Evolutionary conservation across 1,140 invertebrate genomes (phyloP).

Genomic region (Caenorhabditis brenneri): DNA sequence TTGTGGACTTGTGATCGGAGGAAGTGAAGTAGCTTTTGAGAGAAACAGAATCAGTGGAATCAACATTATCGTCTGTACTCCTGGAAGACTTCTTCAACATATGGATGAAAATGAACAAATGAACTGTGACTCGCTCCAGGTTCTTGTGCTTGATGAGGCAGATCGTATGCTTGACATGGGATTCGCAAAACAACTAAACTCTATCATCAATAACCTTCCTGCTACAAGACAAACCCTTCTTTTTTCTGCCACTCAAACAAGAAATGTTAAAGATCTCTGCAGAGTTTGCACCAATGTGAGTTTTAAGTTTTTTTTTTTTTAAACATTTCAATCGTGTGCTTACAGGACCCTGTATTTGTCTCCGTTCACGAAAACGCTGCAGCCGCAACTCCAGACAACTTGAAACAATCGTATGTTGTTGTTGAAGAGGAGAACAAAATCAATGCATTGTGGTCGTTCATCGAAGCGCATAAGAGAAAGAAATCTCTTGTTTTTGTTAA

Average conservation of each 20-base stretch:
- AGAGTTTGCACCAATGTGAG: slow-evolving; percentile 58
- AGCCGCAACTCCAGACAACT: slow-evolving; percentile 72
- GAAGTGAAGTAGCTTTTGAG: slow-evolving; percentile 68
- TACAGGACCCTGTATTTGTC: slow-evolving; percentile 88
- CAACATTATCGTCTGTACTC: slow-evolving; percentile 96
- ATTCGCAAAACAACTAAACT: slow-evolving; percentile 84
- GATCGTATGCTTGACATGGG: slow-evolving; percentile 94
- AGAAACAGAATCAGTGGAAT: slow-evolving; percentile 68
- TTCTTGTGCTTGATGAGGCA: slow-evolving; percentile 90
- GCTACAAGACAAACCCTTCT: slow-evolving; percentile 85
- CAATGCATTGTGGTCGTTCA: slow-evolving; percentile 88
- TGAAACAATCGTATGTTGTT: slow-evolving; percentile 26
- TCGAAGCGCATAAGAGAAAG: slow-evolving; percentile 87
- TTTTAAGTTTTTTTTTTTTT: too few species aligned
- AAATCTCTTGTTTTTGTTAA: slow-evolving; percentile 93
- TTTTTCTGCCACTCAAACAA: slow-evolving; percentile 99
- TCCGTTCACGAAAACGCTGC: slow-evolving; percentile 85
- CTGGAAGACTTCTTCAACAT: slow-evolving; percentile 91
- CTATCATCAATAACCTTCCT: slow-evolving; percentile 91
- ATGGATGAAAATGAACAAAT: slow-evolving; percentile 95
- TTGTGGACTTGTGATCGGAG: slow-evolving; percentile 90
- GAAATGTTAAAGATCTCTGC: slow-evolving; percentile 87
- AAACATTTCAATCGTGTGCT: slow-evolving; percentile 74
- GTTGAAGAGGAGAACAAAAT: slow-evolving; percentile 83
- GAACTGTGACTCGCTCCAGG: slow-evolving; percentile 82